Base-by-base conservation (phyloP, 2,797 vertebrate genomes). In the Pelodytes ibericus region DNA sequence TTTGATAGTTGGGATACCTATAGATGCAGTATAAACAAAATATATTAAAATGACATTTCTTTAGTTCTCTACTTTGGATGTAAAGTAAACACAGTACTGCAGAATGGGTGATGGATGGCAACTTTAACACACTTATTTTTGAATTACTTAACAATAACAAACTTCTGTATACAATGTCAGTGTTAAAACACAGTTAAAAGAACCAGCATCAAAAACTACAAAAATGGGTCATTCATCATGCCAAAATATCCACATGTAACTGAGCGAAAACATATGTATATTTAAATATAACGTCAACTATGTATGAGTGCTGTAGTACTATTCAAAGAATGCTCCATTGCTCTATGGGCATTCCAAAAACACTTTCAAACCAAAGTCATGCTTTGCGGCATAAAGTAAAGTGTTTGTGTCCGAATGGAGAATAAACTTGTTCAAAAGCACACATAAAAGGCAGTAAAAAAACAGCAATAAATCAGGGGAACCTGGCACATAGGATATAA, bases 1-100 rank as follows among this genome's bases (percentile, higher is more conserved):
- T 69, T 57, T 57, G 49, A 33, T 65, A 51, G 71, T 44, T 44
- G 18, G 18, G 24, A 59, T 47, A 58, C 24, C 74, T 57, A 59
- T 22, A 41, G 74, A 26, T 67, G 30, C 33, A 56, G 44, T 56
- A 44, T 53, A 62, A 44, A 57, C 57, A 39, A 64, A 41, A 41
- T 27, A 59, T 58, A 53, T 53, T 60, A 51, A 20, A 69, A n/a
- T 51, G 41, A 29, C 41, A 68, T 66, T 31, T n/a, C 26, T 26
- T 22, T 25, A 31, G n/a, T 60, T 20, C 27, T 33, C 27, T 3
- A 29, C 20, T 41, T 41, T 39, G 25, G 15, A 58, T 31, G 15
- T 26, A 64, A 22, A 57, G 29, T 64, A 64, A 61, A 73, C 59
- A 62, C 30, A 16, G 18, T 26, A 61, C 9, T 22, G 31, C 18